Evolutionary conservation across 2,797 vertebrate species (phyloP).

Genomic region (Remorina albescens): DNA sequence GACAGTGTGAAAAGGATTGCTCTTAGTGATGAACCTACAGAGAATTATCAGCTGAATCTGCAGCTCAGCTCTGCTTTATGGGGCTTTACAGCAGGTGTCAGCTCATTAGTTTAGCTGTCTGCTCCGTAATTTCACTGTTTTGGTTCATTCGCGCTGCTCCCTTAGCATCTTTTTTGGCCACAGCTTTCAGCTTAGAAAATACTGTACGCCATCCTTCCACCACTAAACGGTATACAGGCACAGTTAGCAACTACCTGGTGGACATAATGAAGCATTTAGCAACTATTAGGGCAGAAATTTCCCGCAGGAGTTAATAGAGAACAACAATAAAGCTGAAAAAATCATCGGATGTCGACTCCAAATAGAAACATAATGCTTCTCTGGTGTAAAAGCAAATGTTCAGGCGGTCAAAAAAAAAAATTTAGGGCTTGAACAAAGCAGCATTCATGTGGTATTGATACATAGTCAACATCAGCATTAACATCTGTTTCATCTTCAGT

Average conservation of each 20-base stretch:
- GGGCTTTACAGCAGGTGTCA: neutral
- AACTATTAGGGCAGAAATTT: neutral
- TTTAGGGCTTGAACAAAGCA: too few species aligned
- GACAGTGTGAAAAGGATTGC: neutral
- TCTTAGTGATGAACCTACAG: neutral
- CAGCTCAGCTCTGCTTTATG: neutral
- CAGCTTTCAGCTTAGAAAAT: neutral
- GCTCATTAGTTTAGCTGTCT: conserved; percentile 3
- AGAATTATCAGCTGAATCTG: neutral
- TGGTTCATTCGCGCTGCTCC: neutral
- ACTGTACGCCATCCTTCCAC: neutral
- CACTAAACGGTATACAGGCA: neutral
- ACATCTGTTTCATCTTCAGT: too few species aligned
- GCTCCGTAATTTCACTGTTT: neutral
- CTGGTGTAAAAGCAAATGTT: neutral
- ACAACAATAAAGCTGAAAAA: neutral
- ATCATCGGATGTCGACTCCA: neutral
- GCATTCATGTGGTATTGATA: too few species aligned
- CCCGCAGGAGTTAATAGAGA: neutral
- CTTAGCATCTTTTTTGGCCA: too few species aligned
- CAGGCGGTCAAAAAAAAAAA: too few species aligned
- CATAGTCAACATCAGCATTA: too few species aligned
- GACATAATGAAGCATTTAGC: neutral
- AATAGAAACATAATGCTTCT: neutral
- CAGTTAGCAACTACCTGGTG: neutral